Conservation (phyloP, 2,888 invertebrate species). For the Pegoplata infirma region DNA sequence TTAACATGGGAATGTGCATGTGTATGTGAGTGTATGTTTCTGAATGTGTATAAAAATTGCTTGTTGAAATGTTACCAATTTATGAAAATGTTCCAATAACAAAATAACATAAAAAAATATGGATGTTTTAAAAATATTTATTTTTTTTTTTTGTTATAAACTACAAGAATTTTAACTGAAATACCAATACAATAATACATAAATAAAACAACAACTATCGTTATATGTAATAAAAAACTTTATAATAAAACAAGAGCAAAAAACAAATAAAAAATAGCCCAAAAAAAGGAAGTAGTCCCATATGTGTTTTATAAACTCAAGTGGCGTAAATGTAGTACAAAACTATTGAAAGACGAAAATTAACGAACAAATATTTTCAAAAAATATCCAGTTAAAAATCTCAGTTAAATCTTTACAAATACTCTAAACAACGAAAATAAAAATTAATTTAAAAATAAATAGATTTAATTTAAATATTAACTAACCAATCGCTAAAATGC, state of each 20-base stretch:
- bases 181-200: not conserved
- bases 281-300: conserved; percentile 1
- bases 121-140: conserved; percentile 28
- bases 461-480: too few relatives aligned
- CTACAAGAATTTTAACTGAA: not conserved
- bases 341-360: conserved; percentile 5
- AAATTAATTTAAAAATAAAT: too few relatives aligned
- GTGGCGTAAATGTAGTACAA: conserved; percentile 5
- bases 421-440: too few relatives aligned
- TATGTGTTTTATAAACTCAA: conserved; percentile 25
- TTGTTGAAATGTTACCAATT: conserved; percentile 50
- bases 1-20: conserved; percentile 6
- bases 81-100: conserved; percentile 33
- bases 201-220: not conserved
- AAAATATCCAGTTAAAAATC: too few relatives aligned
- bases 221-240: not conserved
- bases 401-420: too few relatives aligned
- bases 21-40: not conserved
- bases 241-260: not conserved
- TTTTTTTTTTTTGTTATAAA: conserved; percentile 3
- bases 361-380: too few relatives aligned
- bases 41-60: conserved; percentile 28
- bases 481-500: too few relatives aligned
- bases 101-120: conserved; percentile 25
- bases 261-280: not conserved